phyloP scores from a whole-genome alignment of 2,113 vertebrate genomes.

The Crotalus tigris region DNA sequence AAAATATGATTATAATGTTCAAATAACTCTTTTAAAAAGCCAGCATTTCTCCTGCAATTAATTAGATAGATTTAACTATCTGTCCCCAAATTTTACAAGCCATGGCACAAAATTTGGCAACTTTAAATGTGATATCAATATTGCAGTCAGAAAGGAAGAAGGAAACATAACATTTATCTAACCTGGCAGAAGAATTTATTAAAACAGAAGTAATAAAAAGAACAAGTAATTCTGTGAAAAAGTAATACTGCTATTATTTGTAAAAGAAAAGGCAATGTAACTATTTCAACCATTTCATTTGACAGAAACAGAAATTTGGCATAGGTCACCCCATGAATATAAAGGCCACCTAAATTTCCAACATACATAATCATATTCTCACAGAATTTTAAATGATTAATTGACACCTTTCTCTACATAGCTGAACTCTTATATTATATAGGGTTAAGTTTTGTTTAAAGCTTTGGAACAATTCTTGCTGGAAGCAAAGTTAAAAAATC shows the following conservation, averaged over 20 bases:
- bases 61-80: neutral
- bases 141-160: neutral
- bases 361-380: neutral
- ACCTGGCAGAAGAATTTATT: neutral
- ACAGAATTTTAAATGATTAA: constrained; percentile 11
- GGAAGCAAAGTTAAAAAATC: constrained; percentile 24
- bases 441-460: constrained; percentile 6
- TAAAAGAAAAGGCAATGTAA: neutral
- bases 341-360: neutral
- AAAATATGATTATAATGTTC: neutral
- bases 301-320: neutral
- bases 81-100: neutral
- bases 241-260: neutral
- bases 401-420: constrained; percentile 15
- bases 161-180: neutral
- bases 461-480: constrained; percentile 10
- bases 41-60: neutral
- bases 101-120: neutral
- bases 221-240: neutral
- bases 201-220: neutral
- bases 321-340: neutral
- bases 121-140: neutral
- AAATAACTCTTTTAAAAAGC: neutral
- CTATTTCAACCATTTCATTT: neutral
- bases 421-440: neutral